Evolutionary conservation across 2,888 invertebrate genomes (phyloP).

Genomic region (Autographa pulchrina): DNA sequence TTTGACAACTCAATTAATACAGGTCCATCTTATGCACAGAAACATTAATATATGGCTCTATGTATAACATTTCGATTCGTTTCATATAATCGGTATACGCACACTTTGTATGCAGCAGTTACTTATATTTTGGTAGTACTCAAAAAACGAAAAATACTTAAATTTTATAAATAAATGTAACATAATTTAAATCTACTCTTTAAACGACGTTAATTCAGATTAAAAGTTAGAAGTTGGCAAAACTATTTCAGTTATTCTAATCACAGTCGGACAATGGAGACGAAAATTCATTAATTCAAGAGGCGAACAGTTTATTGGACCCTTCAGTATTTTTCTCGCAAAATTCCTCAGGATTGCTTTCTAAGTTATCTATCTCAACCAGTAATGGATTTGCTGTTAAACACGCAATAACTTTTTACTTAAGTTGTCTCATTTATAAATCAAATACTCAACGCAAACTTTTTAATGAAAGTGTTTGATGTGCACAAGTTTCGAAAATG

Average conservation of each 20-base stretch:
- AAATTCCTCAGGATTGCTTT: slow-evolving; percentile 36
- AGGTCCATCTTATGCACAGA: too few relatives aligned
- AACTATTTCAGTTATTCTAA: slow-evolving; percentile 8
- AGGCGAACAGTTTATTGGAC: slow-evolving; percentile 13
- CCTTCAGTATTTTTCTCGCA: slow-evolving; percentile 20
- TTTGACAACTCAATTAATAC: background rate
- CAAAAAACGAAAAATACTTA: background rate
- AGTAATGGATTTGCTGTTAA: slow-evolving; percentile 52
- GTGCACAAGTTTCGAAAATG: slow-evolving; percentile 23
- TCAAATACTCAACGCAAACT: slow-evolving; percentile 45
- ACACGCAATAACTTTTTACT: slow-evolving; percentile 47
- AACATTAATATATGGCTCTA: too few relatives aligned
- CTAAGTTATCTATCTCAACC: slow-evolving; percentile 45
- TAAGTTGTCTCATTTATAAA: slow-evolving; percentile 52
- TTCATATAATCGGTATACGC: too few relatives aligned
- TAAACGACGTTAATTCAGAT: background rate
- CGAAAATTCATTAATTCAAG: slow-evolving; percentile 15
- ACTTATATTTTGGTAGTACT: too few relatives aligned
- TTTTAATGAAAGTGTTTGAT: slow-evolving; percentile 42
- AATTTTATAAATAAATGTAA: background rate
- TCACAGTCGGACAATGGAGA: slow-evolving; percentile 14
- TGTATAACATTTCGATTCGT: too few relatives aligned
- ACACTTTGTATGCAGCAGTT: too few relatives aligned
- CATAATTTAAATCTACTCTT: background rate
- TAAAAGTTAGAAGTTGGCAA: background rate